Conservation (phyloP, 2,888 invertebrate species). For the Drosophila nigricruria region DNA sequence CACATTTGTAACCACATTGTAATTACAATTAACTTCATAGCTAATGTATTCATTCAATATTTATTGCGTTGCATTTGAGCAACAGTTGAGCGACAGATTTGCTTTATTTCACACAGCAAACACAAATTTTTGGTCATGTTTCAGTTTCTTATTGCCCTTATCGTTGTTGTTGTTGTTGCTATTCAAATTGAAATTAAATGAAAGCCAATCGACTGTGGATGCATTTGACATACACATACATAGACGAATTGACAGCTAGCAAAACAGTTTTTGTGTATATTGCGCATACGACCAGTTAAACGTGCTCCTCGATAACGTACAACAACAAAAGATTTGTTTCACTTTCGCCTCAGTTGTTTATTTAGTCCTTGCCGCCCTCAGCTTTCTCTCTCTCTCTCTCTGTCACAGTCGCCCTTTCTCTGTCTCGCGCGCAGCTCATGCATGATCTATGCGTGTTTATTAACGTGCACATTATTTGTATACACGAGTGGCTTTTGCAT, state of each 20-base stretch:
- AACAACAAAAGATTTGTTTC: slow-evolving; percentile 52
- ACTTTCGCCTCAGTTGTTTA: slow-evolving; percentile 35
- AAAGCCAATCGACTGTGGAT: slow-evolving; percentile 38
- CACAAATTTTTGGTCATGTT: slow-evolving; percentile 7
- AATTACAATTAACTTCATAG: neutral
- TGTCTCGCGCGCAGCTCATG: neutral
- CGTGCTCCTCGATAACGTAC: neutral
- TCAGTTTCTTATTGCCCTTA: neutral
- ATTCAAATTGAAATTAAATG: slow-evolving; percentile 25
- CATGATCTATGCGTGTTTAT: slow-evolving; percentile 52
- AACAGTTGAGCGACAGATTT: slow-evolving; percentile 3
- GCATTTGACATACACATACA: slow-evolving; percentile 18
- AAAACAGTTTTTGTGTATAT: slow-evolving; percentile 24
- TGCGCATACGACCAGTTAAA: slow-evolving; percentile 52
- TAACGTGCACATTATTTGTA: slow-evolving; percentile 61
- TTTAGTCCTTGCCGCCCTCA: neutral
- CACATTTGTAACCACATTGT: neutral
- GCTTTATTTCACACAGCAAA: neutral
- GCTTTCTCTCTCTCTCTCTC: neutral
- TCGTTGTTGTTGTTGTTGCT: neutral
- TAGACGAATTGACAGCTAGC: slow-evolving; percentile 5
- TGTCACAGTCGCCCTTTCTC: neutral
- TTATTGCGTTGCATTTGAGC: slow-evolving; percentile 7
- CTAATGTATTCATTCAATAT: slow-evolving; percentile 4
- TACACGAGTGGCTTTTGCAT: slow-evolving; percentile 63